Base-by-base conservation (phyloP, 2,888 invertebrate genomes). In the Parascotia fuliginaria region DNA sequence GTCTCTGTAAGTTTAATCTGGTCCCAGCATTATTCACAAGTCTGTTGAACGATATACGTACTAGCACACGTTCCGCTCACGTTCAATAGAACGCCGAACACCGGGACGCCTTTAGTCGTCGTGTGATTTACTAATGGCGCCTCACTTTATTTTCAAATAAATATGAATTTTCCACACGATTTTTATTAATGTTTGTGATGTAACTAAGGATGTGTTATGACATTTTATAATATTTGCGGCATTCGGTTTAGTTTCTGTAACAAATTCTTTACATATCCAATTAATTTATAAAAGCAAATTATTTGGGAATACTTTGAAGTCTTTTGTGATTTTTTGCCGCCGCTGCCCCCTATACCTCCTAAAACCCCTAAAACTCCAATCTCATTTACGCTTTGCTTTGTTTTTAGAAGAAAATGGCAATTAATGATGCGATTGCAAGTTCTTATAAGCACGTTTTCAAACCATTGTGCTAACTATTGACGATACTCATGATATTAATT, bases 21-120 rank as follows among this genome's bases (percentile, higher is more conserved):
- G 68, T 71, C 68, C 73, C 70, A 72, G 75, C 77, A 85, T 86
- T 84, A 87, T 85, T 85, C 87, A 87, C 79, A 74, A 71, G 65
- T 45, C 71, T 77, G 87, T 73, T 86, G 87, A 87, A 73, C 84
- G 87, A 87, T 87, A 87, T 87, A 87, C 15, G n/a, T 41, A 31
- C n/a, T 12, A 24, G 29, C 5, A n/a, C 16, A 14, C 1, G 81
- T 79, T 77, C 78, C 72, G 71, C 51, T 57, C 49, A n/a, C 3
- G 19, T 24, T 44, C 54, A 48, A 36, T 44, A 42, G 40, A 12
- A 52, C 52, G 7, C 24, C 3, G 29, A 2, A 6, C 27, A 19
- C 19, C 19, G 19, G 19, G 2, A 28, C n/a, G 7, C 9, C 11
- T 3, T 9, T 24, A 24, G 7, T 24, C 24, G 7, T 7, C 24